Base-by-base conservation (phyloP, 2,888 invertebrate species). In the Ormyrus nitidulus region DNA sequence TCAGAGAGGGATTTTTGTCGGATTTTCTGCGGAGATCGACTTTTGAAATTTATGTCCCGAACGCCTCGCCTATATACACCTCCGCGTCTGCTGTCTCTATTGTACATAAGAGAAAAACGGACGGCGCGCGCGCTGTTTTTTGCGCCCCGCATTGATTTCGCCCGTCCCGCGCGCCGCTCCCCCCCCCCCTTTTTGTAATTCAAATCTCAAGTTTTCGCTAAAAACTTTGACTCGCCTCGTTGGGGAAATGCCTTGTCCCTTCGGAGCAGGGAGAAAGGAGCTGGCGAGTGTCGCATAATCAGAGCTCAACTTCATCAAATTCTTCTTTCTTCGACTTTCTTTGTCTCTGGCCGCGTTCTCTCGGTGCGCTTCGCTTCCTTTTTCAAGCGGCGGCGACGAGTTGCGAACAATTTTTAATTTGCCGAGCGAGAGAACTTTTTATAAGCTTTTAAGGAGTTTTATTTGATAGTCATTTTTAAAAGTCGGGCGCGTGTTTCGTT, bases 291-390 rank as follows among this genome's bases (percentile, higher is more conserved):
- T 61, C 51, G 69, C 69, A 79, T 74, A 73, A 74, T 79, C 73
- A 74, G 69, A 74, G 74, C 61, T 74, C 44, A 66, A 72, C 72
- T 78, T 78, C 61, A 74, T 74, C 64, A 69, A 79, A 79, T 72
- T 79, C 69, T 62, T 69, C 68, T 54, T 68, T 62, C 49, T 62
- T 66, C 68, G 1, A 54, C 0, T 65, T 66, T 72, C 62, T 59
- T 48, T 53, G 44, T 9, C 53, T 49, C 64, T 44, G 44, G 13
- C 13, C 44, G 13, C 6, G 2, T 56, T 56, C 13, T 56, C 44
- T 69, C 19, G 9, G 7, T 54, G 11, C n/a, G 10, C 53, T 46
- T 48, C 53, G 61, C n/a, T 62, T 48, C 9, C 10, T 62, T 13
- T 44, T 7, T 13, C 19, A 75, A 68, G 34, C n/a, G 46, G 11